Percentiles rank a stretch among this genome's conserved stretches.
Evolutionary conservation across 2,797 vertebrate genomes (phyloP).

Genomic region (Propithecus perrieri): DNA sequence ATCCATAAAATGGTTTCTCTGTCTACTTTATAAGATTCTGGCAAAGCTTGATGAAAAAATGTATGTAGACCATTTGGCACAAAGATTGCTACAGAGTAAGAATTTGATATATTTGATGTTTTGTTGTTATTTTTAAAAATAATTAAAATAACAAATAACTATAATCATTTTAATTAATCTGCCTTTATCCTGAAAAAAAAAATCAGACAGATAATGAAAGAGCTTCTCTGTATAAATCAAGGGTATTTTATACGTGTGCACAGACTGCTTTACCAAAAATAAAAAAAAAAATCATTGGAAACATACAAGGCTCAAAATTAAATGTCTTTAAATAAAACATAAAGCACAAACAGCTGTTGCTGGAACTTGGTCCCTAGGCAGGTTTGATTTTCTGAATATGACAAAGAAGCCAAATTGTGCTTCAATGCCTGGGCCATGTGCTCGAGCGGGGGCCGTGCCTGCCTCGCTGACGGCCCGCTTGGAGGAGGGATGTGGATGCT

Average conservation of each 20-base stretch:
- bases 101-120: neutral
- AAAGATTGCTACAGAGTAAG: neutral
- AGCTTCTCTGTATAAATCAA: neutral
- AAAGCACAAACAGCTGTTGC: conserved; percentile 69
- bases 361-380: conserved; percentile 56
- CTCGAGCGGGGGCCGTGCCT: neutral
- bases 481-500: conserved; percentile 43
- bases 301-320: conserved; percentile 54
- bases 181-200: neutral
- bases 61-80: neutral
- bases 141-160: neutral
- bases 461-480: neutral
- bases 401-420: conserved; percentile 66
- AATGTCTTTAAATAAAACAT: conserved; percentile 71
- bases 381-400: conserved; percentile 65
- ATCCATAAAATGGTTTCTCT: neutral
- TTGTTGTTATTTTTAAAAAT: neutral
- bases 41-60: neutral
- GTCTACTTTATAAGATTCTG: neutral
- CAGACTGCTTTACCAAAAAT: neutral
- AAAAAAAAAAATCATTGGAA: neutral
- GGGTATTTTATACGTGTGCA: neutral
- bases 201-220: neutral
- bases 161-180: neutral
- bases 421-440: neutral